A percentile compares a stretch with the other conserved stretches of the same genome.
These are phyloP conservation scores for Panagrolaimus sp. DNA, from an alignment of 1,140 invertebrate species.

Conservation along the genomic window DNA sequence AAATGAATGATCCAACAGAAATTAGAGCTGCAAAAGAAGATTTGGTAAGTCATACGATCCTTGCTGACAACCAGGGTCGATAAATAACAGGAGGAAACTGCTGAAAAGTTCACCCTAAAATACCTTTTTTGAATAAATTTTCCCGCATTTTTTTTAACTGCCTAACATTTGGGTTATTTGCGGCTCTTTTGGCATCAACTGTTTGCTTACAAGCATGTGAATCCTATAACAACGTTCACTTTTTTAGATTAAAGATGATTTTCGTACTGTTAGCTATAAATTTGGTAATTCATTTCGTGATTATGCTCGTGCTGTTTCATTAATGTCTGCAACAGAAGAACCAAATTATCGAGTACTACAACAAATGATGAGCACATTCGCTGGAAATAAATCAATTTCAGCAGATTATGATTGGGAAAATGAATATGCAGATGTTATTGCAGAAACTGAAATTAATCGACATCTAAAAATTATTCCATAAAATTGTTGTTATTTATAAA, in stretches of 20 bases:
- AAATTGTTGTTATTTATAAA: background rate
- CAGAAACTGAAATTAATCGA: constrained; percentile 23
- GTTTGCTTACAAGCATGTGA: too few relatives aligned
- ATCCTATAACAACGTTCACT: background rate
- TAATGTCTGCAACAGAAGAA: constrained; percentile 29
- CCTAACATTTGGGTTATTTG: too few relatives aligned
- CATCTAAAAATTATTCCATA: constrained; percentile 8
- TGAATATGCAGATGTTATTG: constrained; percentile 35
- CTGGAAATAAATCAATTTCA: constrained; percentile 13
- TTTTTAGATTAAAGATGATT: constrained; percentile 33
- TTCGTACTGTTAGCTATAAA: constrained; percentile 23
- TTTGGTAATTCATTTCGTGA: constrained; percentile 31
- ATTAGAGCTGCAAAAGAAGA: constrained; percentile 32
- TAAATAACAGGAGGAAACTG: too few relatives aligned
- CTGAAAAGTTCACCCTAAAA: too few relatives aligned
- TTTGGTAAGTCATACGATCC: too few relatives aligned
- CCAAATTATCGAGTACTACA: constrained; percentile 39
- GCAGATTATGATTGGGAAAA: constrained; percentile 47
- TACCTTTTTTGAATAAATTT: too few relatives aligned
- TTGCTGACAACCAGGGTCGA: too few relatives aligned
- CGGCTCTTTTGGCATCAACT: too few relatives aligned
- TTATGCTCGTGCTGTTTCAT: constrained; percentile 28
- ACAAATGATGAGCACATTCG: constrained; percentile 25
- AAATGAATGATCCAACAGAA: constrained; percentile 24
- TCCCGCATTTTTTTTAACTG: too few relatives aligned